A percentile compares a stretch with the other conserved stretches of the same genome.
Evolutionary conservation across 2,797 vertebrate species (phyloP).

Genomic region (Thalassophryne amazonica): DNA sequence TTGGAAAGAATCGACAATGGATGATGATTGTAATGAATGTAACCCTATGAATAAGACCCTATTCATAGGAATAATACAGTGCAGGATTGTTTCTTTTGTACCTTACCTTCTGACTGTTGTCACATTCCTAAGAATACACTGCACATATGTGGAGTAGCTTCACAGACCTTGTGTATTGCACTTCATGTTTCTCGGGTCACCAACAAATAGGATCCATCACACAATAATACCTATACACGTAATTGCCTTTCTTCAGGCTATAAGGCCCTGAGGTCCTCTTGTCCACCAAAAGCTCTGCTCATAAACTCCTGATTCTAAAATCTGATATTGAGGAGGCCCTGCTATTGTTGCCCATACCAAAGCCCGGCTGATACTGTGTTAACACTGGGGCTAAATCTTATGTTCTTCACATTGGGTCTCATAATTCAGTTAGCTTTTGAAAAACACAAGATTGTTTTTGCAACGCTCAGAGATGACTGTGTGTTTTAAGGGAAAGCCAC

Average conservation of each 20-base stretch:
- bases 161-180: slow-evolving; percentile 62
- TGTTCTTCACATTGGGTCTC: slow-evolving; percentile 74
- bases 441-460: slow-evolving; percentile 73
- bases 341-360: slow-evolving; percentile 64
- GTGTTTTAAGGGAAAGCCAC: slow-evolving; percentile 21
- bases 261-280: slow-evolving; percentile 78
- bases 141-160: slow-evolving; percentile 39
- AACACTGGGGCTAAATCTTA: slow-evolving; percentile 67
- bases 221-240: slow-evolving; percentile 81
- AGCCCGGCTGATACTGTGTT: slow-evolving; percentile 63
- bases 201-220: slow-evolving; percentile 79
- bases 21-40: too few relatives aligned
- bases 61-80: too few relatives aligned
- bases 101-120: slow-evolving; percentile 9
- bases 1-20: too few relatives aligned
- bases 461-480: slow-evolving; percentile 54
- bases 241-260: slow-evolving; percentile 81
- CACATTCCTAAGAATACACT: slow-evolving; percentile 17
- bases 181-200: slow-evolving; percentile 68
- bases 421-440: slow-evolving; percentile 75
- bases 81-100: too few relatives aligned
- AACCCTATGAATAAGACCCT: too few relatives aligned
- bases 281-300: slow-evolving; percentile 76
- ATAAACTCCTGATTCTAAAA: slow-evolving; percentile 80
- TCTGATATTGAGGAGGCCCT: slow-evolving; percentile 75